Percentiles rank a stretch among this genome's conserved stretches.
Conservation (phyloP, 2,797 vertebrate species). For the Coregonus ussuriensis region DNA sequence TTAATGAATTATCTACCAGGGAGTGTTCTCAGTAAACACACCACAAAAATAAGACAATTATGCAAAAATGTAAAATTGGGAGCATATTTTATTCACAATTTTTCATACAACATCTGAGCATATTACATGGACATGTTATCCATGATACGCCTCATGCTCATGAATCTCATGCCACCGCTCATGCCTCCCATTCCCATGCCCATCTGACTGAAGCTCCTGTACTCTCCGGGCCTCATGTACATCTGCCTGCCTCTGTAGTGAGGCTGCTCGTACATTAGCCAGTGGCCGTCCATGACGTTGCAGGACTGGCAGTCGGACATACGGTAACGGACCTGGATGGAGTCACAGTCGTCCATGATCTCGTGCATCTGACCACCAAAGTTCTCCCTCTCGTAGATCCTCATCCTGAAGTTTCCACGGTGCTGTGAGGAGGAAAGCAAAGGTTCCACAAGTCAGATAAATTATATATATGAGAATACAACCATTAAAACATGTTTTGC, state of each 20-base stretch:
- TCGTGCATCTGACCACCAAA: conserved; percentile 11
- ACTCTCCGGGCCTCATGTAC: conserved; percentile 16
- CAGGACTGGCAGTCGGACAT: conserved; percentile 12
- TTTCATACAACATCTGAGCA: not conserved
- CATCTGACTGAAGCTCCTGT: not conserved
- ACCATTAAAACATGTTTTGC: no score
- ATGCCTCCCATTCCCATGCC: not conserved
- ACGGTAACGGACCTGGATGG: conserved; percentile 1
- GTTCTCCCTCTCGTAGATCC: conserved; percentile 11
- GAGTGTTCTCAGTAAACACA: not conserved
- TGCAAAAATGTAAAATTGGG: not conserved
- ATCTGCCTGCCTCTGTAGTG: conserved; percentile 14
- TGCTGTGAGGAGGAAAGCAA: not conserved
- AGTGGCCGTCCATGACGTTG: conserved; percentile 11
- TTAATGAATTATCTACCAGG: not conserved
- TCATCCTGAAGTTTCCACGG: conserved; percentile 15
- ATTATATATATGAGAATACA: no score
- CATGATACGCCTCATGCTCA: conserved; percentile 16
- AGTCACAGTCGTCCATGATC: conserved; percentile 15
- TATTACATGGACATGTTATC: conserved; percentile 7
- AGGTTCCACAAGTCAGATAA: not conserved
- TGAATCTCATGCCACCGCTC: not conserved
- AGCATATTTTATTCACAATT: not conserved
- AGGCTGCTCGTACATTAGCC: conserved; percentile 18
- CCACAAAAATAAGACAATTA: not conserved